Evolutionary conservation across 64 coral and sea anemone genomes (phyloP), one percentile per base, ranked within the genome.

Genomic region (Pocillopora damicornis): DNA sequence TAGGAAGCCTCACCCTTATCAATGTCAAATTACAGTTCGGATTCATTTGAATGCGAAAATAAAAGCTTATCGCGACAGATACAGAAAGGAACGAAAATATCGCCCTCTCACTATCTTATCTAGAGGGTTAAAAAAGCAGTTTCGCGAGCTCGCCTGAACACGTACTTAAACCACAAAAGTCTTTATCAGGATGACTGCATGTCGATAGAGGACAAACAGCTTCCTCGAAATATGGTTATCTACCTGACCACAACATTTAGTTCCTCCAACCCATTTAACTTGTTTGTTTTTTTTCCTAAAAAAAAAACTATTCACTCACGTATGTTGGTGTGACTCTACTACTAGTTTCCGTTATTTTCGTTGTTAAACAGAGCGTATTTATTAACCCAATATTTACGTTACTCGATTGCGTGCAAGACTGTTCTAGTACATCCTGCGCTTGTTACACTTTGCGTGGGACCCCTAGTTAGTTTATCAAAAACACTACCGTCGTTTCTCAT

Each of bases 61-160:
- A 1, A 71, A 82, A 63, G 13, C 37, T 82, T 82, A 85, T 85
- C 81, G 12, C 81, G 13, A 12, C 10, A 1, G 63, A 85, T 7
- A 51, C 42, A 51, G 42, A 51, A 51, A 51, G 42, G 72, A 63
- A 69, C 20, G 64, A 69, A 51, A 72, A 56, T 11, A 37, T 15
- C 17, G 64, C 72, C 20, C 45, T 5, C 11, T 26, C 13, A 3
- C 42, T 85, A 85, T 85, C 81, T 85, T 85, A 85, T 85, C 81
- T 83, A 57, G 25, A 5, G 42, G 42, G 42, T 4, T 4, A 58
- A 85, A 72, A 67, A 67, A 67, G 3, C 17, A 42, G 13, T 82
- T 66, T n/a, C 9, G 15, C 42, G 34, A 82, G 16, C 80, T 17
- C 22, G 61, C 35, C 80, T 51, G 12, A 37, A 36, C 20, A 57